phyloP scores from a whole-genome alignment of 1,140 invertebrate genomes.

The Tetragnatha versicolor region DNA sequence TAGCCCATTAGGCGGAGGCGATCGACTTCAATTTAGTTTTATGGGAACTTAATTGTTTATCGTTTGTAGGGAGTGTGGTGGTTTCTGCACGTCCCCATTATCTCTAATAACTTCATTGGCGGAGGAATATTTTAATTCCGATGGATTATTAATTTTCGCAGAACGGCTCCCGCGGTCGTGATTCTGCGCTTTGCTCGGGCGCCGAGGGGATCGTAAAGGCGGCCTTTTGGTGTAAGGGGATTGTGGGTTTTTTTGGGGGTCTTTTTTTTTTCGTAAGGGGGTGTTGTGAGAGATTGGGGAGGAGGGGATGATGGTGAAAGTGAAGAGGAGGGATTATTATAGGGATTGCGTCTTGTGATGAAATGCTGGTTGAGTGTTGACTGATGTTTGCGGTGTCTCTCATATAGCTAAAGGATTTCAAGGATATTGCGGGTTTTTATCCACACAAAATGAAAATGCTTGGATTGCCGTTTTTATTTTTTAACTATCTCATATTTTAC shows the following conservation, averaged over 20 bases:
- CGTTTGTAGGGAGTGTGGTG: conserved; percentile 48
- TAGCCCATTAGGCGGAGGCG: conserved; percentile 1
- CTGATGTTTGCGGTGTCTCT: too few relatives aligned
- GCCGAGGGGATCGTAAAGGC: neutral
- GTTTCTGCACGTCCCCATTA: conserved; percentile 12
- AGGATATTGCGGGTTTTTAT: too few relatives aligned
- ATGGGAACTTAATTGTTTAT: conserved; percentile 51
- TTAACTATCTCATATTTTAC: too few relatives aligned
- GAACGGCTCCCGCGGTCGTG: conserved; percentile 9
- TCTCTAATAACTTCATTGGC: conserved; percentile 49
- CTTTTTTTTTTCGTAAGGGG: neutral
- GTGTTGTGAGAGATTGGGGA: neutral
- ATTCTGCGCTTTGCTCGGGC: conserved; percentile 20
- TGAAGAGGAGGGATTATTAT: neutral
- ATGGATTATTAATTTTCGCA: conserved; percentile 19
- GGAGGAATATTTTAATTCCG: conserved; percentile 41
- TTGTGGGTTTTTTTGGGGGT: neutral
- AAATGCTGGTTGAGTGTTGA: neutral
- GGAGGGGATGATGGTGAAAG: neutral
- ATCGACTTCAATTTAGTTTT: conserved; percentile 52
- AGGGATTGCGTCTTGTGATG: neutral
- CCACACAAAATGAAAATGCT: too few relatives aligned
- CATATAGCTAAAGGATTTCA: too few relatives aligned
- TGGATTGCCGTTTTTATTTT: too few relatives aligned
- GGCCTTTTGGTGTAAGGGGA: neutral